phyloP scores from a whole-genome alignment of 1,140 invertebrate genomes.

The Drosophila navojoa region DNA sequence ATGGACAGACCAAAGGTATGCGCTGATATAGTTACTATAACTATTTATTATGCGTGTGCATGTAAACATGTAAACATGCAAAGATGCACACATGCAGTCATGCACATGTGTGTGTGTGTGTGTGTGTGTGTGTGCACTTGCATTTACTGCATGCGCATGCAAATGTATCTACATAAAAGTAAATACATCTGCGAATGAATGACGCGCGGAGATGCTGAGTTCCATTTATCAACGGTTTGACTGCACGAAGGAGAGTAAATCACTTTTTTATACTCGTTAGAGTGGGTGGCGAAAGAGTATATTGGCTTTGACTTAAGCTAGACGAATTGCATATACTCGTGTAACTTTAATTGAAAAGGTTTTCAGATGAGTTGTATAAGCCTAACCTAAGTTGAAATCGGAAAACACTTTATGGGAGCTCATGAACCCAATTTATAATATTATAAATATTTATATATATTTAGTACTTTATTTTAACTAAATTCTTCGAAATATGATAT shows the following conservation, averaged over 20 bases:
- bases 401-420: too few relatives aligned
- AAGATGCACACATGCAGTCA: neutral
- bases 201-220: constrained; percentile 5
- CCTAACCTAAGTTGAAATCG: too few relatives aligned
- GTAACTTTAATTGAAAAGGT: too few relatives aligned
- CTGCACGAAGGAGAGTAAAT: constrained; percentile 57
- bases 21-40: constrained; percentile 53
- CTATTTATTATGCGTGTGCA: constrained; percentile 69
- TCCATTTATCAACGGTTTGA: constrained; percentile 71
- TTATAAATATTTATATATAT: too few relatives aligned
- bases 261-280: too few relatives aligned
- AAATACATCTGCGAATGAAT: constrained; percentile 14
- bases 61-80: constrained; percentile 32
- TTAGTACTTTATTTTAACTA: too few relatives aligned
- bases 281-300: constrained; percentile 33
- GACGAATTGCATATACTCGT: too few relatives aligned
- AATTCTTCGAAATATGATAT: too few relatives aligned
- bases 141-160: constrained; percentile 26
- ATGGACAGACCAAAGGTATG: constrained; percentile 55
- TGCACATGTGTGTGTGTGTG: neutral
- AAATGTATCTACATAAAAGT: constrained; percentile 1
- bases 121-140: constrained; percentile 4
- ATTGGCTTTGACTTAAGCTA: too few relatives aligned
- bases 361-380: too few relatives aligned
- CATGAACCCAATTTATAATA: too few relatives aligned